A percentile compares a stretch with the other conserved stretches of the same genome.
phyloP scores from a whole-genome alignment of 2,888 invertebrate species.

The Xestobium rufovillosum region DNA sequence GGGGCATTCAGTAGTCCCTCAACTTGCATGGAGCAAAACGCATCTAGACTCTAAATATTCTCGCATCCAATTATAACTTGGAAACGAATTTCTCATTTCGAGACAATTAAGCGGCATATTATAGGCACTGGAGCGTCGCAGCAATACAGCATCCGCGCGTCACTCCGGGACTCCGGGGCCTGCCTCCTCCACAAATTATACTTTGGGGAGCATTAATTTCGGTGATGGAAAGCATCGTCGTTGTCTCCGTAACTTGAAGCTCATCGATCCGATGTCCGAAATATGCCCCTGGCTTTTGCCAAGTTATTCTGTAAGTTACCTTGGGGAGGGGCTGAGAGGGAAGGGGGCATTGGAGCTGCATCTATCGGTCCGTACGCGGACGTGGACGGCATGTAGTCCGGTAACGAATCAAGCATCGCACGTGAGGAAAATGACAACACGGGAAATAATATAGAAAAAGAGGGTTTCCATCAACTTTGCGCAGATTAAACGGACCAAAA shows the following conservation, averaged over 20 bases:
- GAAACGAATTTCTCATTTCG: slow-evolving; percentile 51
- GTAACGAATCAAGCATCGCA: slow-evolving; percentile 38
- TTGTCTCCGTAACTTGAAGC: no score
- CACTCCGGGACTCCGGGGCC: no score
- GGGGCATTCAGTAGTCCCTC: no score
- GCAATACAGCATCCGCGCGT: slow-evolving; percentile 39
- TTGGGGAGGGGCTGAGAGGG: no score
- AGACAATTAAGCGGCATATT: slow-evolving; percentile 51
- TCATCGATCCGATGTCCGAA: slow-evolving; percentile 15
- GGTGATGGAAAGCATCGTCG: slow-evolving; percentile 40
- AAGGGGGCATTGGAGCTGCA: no score
- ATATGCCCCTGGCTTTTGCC: slow-evolving; percentile 25
- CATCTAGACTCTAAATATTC: no score
- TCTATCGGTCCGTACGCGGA: slow-evolving; percentile 17
- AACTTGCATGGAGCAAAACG: no score
- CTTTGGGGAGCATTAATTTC: slow-evolving; percentile 49
- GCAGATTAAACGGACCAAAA: no score
- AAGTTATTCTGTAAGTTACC: no score
- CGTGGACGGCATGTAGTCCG: slow-evolving; percentile 41
- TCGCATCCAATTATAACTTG: slow-evolving; percentile 51
- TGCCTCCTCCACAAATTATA: slow-evolving; percentile 47
- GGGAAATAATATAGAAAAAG: no score
- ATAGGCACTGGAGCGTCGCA: slow-evolving; percentile 44
- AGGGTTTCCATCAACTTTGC: slow-evolving; percentile 16
- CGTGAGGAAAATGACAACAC: slow-evolving; percentile 41